Evolutionary conservation across 2,888 invertebrate species (phyloP).

Genomic region (Mystacides longicornis): DNA sequence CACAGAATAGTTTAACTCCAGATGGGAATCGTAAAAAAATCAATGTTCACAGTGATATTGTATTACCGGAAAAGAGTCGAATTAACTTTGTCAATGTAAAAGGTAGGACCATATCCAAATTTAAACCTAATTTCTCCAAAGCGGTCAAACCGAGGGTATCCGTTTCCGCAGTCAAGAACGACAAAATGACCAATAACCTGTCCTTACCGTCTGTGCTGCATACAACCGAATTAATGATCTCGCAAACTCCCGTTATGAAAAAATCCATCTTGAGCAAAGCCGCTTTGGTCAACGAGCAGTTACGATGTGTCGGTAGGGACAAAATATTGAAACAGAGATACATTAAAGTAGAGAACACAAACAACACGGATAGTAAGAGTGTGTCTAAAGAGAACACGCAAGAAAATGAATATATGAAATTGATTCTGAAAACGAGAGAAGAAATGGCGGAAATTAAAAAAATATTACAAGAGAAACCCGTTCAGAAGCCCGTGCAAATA

Average conservation of each 20-base stretch:
- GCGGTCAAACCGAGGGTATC: too few relatives aligned
- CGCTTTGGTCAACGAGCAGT: background rate
- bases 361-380: background rate
- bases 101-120: too few relatives aligned
- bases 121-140: too few relatives aligned
- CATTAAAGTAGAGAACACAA: too few relatives aligned
- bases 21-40: too few relatives aligned
- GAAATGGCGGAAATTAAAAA: slow-evolving; percentile 19
- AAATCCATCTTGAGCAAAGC: background rate
- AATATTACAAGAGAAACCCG: background rate
- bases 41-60: too few relatives aligned
- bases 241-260: background rate
- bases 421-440: slow-evolving; percentile 17
- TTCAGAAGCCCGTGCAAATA: background rate
- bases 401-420: slow-evolving; percentile 14
- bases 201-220: background rate
- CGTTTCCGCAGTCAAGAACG: too few relatives aligned
- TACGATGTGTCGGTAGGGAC: background rate
- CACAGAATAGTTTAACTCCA: too few relatives aligned
- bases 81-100: too few relatives aligned
- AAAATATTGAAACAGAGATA: background rate
- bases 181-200: background rate
- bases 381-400: background rate
- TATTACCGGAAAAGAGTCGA: too few relatives aligned
- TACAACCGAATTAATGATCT: background rate